Base-by-base conservation (phyloP, 2,113 vertebrate species). In the Sphaerodactylus townsendi region DNA sequence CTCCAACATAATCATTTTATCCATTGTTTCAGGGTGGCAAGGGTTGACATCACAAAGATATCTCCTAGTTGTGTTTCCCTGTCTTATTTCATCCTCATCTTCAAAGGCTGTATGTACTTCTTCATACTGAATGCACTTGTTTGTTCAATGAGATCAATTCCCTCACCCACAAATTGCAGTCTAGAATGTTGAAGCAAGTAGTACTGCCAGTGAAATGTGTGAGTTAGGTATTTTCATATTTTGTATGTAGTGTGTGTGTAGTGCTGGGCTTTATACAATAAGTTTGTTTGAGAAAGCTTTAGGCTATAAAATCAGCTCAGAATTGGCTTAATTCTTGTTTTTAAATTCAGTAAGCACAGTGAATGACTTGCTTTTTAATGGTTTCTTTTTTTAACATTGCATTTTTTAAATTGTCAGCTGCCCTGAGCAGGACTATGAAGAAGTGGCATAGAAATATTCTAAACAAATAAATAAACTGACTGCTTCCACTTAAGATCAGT, bases 91-190 rank as follows among this genome's bases (percentile, higher is more conserved):
- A 39, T 81, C n/a, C 30, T 15, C 4, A 0, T 8, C 10, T 79
- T 64, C 79, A 85, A 85, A 85, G 66, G 14, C 23, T 59, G 23
- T 77, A 71, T 56, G 23, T 77, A 71, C 41, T 81, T 46, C 48
- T 81, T 71, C 71, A 39, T 77, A 37, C n/a, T 70, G 11, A 23
- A 14, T 56, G 21, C 35, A 69, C 30, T 71, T 81, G 77, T 15
- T 69, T 59, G 23, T 68, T 14, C 46, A 80, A 39, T 7, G 41
- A 82, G 17, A 30, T 44, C 59, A 39, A 19, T 15, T 30, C 30
- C 3, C 19, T 44, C 17, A n/a, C 53, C 0, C 0, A 5, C 21
- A 23, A 15, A 41, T 85, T 90, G 23, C 44, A 28, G 14, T 66
- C 77, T 44, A 56, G 53, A 69, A 44, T 14, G 19, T 13, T 46